Percentiles rank a stretch among this genome's conserved stretches.
Evolutionary conservation across 1,140 invertebrate genomes (phyloP).

Genomic region (Gonatopus flavifemur): DNA sequence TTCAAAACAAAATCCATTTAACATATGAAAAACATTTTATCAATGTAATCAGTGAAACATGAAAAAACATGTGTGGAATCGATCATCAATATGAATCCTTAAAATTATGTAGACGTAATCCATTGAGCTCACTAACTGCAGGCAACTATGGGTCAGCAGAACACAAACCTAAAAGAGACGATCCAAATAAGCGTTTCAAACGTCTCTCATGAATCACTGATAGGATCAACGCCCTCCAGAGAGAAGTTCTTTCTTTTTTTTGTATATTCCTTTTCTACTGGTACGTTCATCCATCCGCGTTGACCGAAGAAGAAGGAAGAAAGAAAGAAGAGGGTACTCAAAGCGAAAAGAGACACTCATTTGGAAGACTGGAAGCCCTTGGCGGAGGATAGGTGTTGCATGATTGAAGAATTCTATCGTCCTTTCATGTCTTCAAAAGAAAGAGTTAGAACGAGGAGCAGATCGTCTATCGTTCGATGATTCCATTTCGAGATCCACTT

Average conservation of each 20-base stretch:
- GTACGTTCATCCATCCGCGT: background rate
- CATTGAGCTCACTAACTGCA: too few relatives aligned
- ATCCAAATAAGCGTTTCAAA: conserved; percentile 24
- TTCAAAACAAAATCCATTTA: too few relatives aligned
- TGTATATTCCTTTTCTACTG: background rate
- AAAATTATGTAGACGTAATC: too few relatives aligned
- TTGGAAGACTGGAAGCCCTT: conserved; percentile 32
- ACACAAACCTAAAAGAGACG: too few relatives aligned
- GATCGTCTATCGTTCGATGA: conserved; percentile 47
- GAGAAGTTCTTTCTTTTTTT: conserved; percentile 2
- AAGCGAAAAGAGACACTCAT: conserved; percentile 14
- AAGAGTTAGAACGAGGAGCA: conserved; percentile 11
- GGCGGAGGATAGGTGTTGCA: conserved; percentile 43
- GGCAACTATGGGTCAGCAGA: too few relatives aligned
- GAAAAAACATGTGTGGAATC: too few relatives aligned
- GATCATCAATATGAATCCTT: too few relatives aligned
- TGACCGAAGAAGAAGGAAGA: background rate
- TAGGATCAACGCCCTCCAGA: conserved; percentile 23
- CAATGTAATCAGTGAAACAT: too few relatives aligned
- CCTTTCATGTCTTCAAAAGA: too few relatives aligned
- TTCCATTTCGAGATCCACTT: conserved; percentile 37
- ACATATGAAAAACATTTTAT: too few relatives aligned
- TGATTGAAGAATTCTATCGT: conserved; percentile 46
- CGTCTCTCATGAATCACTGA: conserved; percentile 36
- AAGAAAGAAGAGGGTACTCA: too few relatives aligned